These are phyloP conservation scores for Sebastes variabilis DNA, from an alignment of 2,797 vertebrate species.

Conservation along the genomic window DNA sequence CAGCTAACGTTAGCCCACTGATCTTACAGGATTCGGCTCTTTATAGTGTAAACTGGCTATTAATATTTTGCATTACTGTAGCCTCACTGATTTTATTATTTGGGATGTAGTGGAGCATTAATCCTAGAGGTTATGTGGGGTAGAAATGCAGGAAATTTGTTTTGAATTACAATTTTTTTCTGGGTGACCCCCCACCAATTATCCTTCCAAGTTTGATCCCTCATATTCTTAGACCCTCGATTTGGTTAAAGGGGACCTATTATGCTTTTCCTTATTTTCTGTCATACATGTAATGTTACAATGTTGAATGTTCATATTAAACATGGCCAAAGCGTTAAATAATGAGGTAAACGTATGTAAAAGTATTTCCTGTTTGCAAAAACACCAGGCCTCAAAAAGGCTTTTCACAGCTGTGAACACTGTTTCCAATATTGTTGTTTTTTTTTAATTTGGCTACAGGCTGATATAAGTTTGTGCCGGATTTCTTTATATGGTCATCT, in stretches of 20 bases:
- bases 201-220: background rate
- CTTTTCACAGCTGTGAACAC: too few species aligned
- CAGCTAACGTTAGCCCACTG: background rate
- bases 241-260: background rate
- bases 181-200: background rate
- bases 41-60: background rate
- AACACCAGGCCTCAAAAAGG: too few species aligned
- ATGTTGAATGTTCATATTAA: too few species aligned
- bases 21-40: background rate
- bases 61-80: background rate
- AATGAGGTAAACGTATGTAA: too few species aligned
- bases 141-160: background rate
- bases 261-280: too few species aligned
- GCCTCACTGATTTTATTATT: background rate
- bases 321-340: too few species aligned
- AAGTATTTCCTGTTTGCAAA: too few species aligned
- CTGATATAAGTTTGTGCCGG: fast-evolving
- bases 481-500: too few species aligned
- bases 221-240: background rate
- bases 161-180: background rate
- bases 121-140: background rate
- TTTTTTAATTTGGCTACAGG: too few species aligned
- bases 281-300: too few species aligned
- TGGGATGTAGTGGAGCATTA: background rate
- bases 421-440: too few species aligned